Evolutionary conservation across 2,888 invertebrate genomes (phyloP).

Genomic region (Diarsia brunnea): DNA sequence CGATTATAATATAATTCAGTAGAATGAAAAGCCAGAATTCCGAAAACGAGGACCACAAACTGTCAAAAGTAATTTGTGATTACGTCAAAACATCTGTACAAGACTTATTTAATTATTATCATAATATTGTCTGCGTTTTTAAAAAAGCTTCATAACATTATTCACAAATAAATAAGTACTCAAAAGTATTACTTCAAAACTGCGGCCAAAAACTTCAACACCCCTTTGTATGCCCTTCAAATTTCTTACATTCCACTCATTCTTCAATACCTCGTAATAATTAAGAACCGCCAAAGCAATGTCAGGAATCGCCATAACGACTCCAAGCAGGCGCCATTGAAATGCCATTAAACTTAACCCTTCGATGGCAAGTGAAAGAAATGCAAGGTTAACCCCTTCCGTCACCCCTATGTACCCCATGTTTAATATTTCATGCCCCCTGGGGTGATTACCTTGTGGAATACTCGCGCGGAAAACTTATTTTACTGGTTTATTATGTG

Average conservation of each 20-base stretch:
- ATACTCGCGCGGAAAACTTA: constrained; percentile 50
- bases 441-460: constrained; percentile 29
- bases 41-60: too few relatives aligned
- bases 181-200: background rate
- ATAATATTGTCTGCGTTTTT: background rate
- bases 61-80: background rate
- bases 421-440: constrained; percentile 23
- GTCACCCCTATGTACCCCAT: constrained; percentile 30
- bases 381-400: constrained; percentile 35
- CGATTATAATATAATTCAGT: background rate
- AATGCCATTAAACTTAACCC: constrained; percentile 52
- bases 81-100: background rate
- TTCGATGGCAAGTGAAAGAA: constrained; percentile 46
- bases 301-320: constrained; percentile 26
- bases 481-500: constrained; percentile 34
- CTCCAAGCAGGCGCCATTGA: constrained; percentile 28
- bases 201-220: background rate
- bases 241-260: constrained; percentile 10
- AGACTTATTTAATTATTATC: background rate
- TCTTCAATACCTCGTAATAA: constrained; percentile 33
- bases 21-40: background rate
- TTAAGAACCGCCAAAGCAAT: constrained; percentile 39
- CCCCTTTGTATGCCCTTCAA: constrained; percentile 11
- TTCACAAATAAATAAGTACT: background rate
- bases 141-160: background rate